Percentiles rank a stretch among this genome's conserved stretches.
phyloP scores from a whole-genome alignment of 2,113 vertebrate species.

The Podarcis raffonei region DNA sequence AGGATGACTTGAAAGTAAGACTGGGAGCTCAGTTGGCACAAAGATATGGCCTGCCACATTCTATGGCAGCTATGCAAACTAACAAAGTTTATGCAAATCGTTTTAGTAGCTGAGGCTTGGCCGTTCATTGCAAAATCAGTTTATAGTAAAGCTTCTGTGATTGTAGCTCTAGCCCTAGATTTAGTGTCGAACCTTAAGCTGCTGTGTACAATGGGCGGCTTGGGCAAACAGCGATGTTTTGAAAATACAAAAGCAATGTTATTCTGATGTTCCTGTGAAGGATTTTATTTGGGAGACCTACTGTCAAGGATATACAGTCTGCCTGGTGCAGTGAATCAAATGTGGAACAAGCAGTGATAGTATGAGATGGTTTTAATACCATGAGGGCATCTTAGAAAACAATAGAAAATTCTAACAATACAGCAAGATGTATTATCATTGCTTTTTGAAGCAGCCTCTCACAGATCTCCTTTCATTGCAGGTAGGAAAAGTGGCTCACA shows the following conservation, averaged over 20 bases:
- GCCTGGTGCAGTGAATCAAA: neutral
- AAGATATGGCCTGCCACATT: neutral
- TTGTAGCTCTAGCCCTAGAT: neutral
- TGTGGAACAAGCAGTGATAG: neutral
- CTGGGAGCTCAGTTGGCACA: neutral
- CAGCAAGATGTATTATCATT: neutral
- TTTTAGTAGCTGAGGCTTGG: neutral
- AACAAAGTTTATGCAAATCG: neutral
- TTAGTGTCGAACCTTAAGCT: neutral
- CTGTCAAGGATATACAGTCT: neutral
- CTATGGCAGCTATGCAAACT: neutral
- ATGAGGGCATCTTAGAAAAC: neutral
- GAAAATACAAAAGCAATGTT: constrained; percentile 12
- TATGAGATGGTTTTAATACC: too few relatives aligned
- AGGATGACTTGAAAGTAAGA: neutral
- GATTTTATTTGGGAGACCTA: neutral
- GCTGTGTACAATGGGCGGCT: neutral
- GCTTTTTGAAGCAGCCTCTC: neutral
- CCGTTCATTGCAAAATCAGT: neutral
- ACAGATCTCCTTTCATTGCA: too few relatives aligned
- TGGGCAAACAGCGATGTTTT: neutral
- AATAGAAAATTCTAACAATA: neutral
- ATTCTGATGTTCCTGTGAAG: neutral
- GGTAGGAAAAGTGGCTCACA: neutral
- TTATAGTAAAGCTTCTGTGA: neutral